phyloP scores from a whole-genome alignment of 2,797 vertebrate genomes.

The Micropoecilia bifurca region DNA sequence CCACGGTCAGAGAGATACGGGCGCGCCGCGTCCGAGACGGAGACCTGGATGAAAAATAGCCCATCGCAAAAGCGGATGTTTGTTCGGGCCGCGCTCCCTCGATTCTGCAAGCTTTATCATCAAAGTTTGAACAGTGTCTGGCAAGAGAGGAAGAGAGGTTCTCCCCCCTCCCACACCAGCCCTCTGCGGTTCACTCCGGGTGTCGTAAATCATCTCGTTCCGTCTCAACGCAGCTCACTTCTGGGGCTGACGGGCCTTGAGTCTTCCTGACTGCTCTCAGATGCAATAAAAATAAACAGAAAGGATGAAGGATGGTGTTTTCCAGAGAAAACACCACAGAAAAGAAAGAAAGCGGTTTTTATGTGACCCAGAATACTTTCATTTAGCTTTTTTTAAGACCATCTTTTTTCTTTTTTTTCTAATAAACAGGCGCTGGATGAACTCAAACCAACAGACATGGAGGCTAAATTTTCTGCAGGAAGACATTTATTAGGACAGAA shows the following conservation, averaged over 20 bases:
- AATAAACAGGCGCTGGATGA: constrained; percentile 40
- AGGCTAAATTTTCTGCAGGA: constrained; percentile 30
- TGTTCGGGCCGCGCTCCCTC: constrained; percentile 35
- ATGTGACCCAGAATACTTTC: constrained; percentile 42
- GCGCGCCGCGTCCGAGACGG: constrained; percentile 33
- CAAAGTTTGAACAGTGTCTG: constrained; percentile 42
- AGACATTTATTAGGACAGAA: constrained; percentile 21
- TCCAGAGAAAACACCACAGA: constrained; percentile 17
- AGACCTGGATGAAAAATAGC: constrained; percentile 67
- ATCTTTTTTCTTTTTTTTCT: constrained; percentile 21
- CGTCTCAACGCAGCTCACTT: constrained; percentile 39
- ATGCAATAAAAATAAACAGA: constrained; percentile 52
- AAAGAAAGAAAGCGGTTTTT: constrained; percentile 16
- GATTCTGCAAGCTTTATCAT: constrained; percentile 45
- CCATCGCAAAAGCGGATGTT: constrained; percentile 50
- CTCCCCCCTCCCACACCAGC: background rate
- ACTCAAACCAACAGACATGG: constrained; percentile 29
- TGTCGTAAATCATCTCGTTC: constrained; percentile 53
- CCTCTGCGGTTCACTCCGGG: constrained; percentile 35
- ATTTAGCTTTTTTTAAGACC: constrained; percentile 18
- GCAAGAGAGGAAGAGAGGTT: constrained; percentile 34
- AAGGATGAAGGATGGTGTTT: constrained; percentile 54
- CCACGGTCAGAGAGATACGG: constrained; percentile 44
- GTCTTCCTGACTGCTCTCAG: constrained; percentile 43
- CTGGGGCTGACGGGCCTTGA: constrained; percentile 19